Conservation (phyloP, 2,888 invertebrate genomes). For the Heliconius sara region DNA sequence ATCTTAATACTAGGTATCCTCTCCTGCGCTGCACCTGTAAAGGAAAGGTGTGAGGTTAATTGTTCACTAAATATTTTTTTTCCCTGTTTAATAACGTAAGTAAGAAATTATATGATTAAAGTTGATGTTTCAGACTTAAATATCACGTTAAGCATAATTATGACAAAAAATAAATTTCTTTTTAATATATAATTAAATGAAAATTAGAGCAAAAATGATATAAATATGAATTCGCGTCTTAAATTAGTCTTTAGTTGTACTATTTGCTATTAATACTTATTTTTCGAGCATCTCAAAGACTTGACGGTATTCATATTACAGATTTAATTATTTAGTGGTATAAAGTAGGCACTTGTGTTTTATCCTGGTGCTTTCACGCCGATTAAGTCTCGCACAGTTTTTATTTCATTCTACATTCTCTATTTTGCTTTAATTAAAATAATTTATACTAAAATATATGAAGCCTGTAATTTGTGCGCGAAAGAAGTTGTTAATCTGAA, state of each 20-base stretch:
- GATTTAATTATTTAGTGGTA: constrained; percentile 24
- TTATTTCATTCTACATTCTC: constrained; percentile 19
- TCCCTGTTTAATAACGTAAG: neutral
- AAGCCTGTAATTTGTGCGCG: constrained; percentile 1
- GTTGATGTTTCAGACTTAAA: neutral
- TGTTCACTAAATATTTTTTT: neutral
- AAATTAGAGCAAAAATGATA: neutral
- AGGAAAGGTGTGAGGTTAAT: too few species aligned
- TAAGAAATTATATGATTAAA: neutral
- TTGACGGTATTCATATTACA: constrained; percentile 23
- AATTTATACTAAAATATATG: constrained; percentile 22
- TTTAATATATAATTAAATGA: neutral
- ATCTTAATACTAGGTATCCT: too few species aligned
- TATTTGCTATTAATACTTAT: constrained; percentile 4
- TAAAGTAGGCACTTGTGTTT: constrained; percentile 15
- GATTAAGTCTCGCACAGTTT: constrained; percentile 24
- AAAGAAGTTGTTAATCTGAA: constrained; percentile 21
- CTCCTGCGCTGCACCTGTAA: too few species aligned
- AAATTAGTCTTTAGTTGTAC: constrained; percentile 24
- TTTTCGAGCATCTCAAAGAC: constrained; percentile 9
- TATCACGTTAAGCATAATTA: neutral
- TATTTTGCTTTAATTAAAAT: constrained; percentile 25
- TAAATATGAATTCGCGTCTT: constrained; percentile 1
- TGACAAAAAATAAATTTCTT: neutral
- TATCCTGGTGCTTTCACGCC: constrained; percentile 16